Conservation (phyloP, 2,888 invertebrate genomes). For the Thymelicus lineola region DNA sequence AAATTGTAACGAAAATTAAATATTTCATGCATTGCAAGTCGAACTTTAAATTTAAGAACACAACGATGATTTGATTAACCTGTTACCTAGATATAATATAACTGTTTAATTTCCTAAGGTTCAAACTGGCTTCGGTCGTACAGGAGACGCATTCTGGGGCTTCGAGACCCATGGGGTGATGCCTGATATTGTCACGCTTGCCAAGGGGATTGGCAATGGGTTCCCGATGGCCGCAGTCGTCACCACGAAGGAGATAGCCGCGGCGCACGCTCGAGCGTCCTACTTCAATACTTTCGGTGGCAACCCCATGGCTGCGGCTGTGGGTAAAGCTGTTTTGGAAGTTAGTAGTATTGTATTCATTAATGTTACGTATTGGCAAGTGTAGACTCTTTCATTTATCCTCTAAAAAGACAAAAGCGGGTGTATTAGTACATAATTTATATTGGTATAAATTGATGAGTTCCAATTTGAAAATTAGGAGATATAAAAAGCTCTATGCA, state of each 20-base stretch:
- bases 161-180: conserved; percentile 93
- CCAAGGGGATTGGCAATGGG: conserved; percentile 98
- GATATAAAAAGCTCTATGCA: too few species aligned
- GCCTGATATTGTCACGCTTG: conserved; percentile 98
- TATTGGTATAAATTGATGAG: too few species aligned
- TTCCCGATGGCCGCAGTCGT: conserved; percentile 98
- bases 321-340: conserved; percentile 96
- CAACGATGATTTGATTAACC: too few species aligned
- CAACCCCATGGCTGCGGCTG: conserved; percentile 95
- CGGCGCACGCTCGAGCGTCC: conserved; percentile 89
- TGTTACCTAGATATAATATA: too few species aligned
- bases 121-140: conserved; percentile 98
- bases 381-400: too few species aligned
- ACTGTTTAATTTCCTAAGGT: conserved; percentile 86
- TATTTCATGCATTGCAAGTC: too few species aligned
- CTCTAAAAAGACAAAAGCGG: too few species aligned
- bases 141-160: conserved; percentile 98
- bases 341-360: conserved; percentile 70
- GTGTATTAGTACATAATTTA: too few species aligned
- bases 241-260: conserved; percentile 95
- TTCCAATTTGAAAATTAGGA: too few species aligned
- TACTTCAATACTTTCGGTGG: conserved; percentile 99
- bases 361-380: too few species aligned
- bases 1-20: too few species aligned
- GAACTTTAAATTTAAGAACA: too few species aligned